Base-by-base conservation (phyloP, 37 sponge, comb jelly and placozoan species). In the Dysidea cf. avara region DNA sequence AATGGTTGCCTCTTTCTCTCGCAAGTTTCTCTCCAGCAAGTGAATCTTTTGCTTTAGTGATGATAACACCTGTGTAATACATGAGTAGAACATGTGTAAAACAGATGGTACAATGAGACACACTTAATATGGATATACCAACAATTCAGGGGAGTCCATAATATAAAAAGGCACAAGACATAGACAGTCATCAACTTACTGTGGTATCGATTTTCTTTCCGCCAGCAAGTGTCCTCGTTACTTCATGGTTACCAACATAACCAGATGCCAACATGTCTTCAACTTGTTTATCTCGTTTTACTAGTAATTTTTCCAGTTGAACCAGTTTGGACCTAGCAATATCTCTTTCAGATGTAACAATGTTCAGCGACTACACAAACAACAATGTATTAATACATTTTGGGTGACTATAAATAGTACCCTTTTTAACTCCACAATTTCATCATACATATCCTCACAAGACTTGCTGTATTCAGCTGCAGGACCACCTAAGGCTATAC, bases 231-330 rank as follows among this genome's bases (percentile, higher is more conserved):
- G 77, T 66, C 37, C 77, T 55, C 56, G 77, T 77, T 66, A 56
- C 66, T 66, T 50, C 64, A 51, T 24, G 76, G 17, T 64, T 79
- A 24, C 56, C 58, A 51, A 87, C 53, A 76, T 77, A 72, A 21
- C 87, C 87, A 50, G 77, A 4, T 11, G 63, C 56, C n/a, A 87
- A 43, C 0, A 87, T 77, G 31, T 87, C 82, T 46, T 87, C 82
- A 43, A 87, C 81, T 34, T 81, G 66, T 31, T 77, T 81, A 71
- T 87, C 82, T 62, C 76, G 64, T 70, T n/a, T 67, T n/a, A 13
- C 68, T 31, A 83, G 16, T 32, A 57, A 62, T 52, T 61, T 25
- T 25, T 72, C 57, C 24, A 43, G 46, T 43, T 43, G 46, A 43
- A 43, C 46, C 5, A 43, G 7, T 9, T 43, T 43, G 46, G 46